Evolutionary conservation across 2,888 invertebrate genomes (phyloP).

Genomic region (Cheilosia grossa): DNA sequence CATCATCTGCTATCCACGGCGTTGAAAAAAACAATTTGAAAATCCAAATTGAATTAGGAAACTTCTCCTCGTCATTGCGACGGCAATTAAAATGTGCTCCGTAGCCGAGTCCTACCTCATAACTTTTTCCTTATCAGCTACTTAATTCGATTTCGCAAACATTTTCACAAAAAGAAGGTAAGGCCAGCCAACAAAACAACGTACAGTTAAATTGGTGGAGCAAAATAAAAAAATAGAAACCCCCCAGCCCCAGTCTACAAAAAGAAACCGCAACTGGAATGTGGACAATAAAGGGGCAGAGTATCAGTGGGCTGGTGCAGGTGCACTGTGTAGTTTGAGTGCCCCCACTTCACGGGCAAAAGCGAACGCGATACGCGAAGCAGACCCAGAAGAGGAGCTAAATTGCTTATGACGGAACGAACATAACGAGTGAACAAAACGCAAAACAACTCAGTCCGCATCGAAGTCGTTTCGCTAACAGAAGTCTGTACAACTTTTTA

Average conservation of each 20-base stretch:
- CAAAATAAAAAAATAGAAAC: neutral
- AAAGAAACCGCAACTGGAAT: constrained; percentile 2
- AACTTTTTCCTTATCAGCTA: constrained; percentile 63
- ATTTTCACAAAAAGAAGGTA: neutral
- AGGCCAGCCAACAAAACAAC: constrained; percentile 20
- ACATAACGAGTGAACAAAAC: constrained; percentile 23
- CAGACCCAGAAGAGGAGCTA: constrained; percentile 45
- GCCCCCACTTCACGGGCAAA: constrained; percentile 4
- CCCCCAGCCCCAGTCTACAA: neutral
- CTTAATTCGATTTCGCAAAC: constrained; percentile 53
- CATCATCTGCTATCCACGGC: neutral
- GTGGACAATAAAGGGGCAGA: neutral
- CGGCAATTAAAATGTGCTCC: constrained; percentile 58
- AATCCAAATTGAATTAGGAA: constrained; percentile 30
- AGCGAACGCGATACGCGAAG: constrained; percentile 14
- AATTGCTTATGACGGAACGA: constrained; percentile 65
- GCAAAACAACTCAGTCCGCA: constrained; percentile 50
- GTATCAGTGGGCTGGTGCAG: no score
- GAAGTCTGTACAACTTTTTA: constrained; percentile 48
- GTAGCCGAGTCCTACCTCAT: constrained; percentile 16
- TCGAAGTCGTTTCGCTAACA: constrained; percentile 60
- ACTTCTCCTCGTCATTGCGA: neutral
- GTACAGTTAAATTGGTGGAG: neutral
- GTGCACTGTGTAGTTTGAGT: neutral
- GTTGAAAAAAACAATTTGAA: neutral